A percentile compares a stretch with the other conserved stretches of the same genome.
Evolutionary conservation across 2,888 invertebrate genomes (phyloP).

Genomic region (Galerucella pusilla): DNA sequence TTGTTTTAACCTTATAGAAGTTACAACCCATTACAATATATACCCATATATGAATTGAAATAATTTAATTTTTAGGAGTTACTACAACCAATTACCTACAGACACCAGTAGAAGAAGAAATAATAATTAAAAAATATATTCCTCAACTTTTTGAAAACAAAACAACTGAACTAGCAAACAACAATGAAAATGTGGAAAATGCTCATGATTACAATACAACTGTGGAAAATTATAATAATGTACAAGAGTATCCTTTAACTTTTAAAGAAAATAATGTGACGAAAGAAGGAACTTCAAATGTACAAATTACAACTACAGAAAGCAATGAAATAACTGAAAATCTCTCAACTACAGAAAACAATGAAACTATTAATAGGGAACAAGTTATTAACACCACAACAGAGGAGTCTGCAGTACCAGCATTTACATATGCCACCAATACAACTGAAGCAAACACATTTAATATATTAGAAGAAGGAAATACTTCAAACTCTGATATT

Average conservation of each 20-base stretch:
- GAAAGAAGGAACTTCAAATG: background rate
- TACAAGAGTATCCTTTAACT: background rate
- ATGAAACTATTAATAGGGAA: background rate
- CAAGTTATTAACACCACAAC: background rate
- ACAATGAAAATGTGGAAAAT: too few relatives aligned
- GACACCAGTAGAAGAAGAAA: background rate
- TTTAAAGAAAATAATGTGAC: background rate
- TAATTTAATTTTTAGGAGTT: background rate
- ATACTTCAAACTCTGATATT: background rate
- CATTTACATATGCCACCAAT: background rate
- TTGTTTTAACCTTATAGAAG: too few relatives aligned
- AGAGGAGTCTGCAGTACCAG: too few relatives aligned
- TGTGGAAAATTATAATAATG: background rate
- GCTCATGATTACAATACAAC: too few relatives aligned
- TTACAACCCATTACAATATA: too few relatives aligned
- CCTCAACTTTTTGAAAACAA: too few relatives aligned
- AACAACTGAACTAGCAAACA: too few relatives aligned
- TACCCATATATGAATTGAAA: too few relatives aligned
- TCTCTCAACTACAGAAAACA: background rate
- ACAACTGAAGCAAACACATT: background rate
- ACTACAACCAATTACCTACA: background rate
- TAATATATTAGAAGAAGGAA: background rate
- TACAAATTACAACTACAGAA: background rate
- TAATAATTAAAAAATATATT: background rate
- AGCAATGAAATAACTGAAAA: background rate